Percentiles rank a stretch among this genome's conserved stretches.
These are phyloP conservation scores for Dorcus hopei DNA, from an alignment of 2,888 invertebrate genomes.

Conservation along the genomic window DNA sequence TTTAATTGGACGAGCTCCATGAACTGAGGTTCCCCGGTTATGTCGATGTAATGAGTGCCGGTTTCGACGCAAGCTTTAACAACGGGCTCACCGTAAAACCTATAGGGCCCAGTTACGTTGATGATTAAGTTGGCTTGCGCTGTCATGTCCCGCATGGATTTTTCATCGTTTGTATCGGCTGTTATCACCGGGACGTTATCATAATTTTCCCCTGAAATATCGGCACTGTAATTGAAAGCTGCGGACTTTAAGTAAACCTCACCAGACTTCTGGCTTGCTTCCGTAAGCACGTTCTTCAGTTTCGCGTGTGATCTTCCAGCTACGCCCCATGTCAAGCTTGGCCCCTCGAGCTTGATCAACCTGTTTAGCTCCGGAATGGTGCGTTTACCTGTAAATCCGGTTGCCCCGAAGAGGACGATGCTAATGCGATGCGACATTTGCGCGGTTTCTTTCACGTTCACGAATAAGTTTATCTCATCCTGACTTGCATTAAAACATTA, in stretches of 20 bases:
- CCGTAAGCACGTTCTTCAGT: constrained; percentile 38
- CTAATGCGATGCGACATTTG: constrained; percentile 58
- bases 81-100: constrained; percentile 84
- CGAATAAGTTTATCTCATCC: background rate
- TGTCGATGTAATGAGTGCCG: constrained; percentile 85
- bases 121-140: constrained; percentile 72
- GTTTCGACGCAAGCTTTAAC: constrained; percentile 78
- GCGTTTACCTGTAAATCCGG: constrained; percentile 89
- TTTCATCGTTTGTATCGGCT: constrained; percentile 73
- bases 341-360: constrained; percentile 48
- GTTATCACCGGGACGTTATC: constrained; percentile 65
- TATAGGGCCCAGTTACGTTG: constrained; percentile 91
- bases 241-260: constrained; percentile 7
- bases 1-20: constrained; percentile 60
- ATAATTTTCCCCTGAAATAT: constrained; percentile 55
- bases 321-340: constrained; percentile 76
- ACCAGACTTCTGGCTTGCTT: constrained; percentile 50
- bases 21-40: constrained; percentile 83
- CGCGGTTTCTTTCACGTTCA: background rate
- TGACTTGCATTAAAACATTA: too few relatives aligned
- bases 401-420: constrained; percentile 89
- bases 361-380: constrained; percentile 65
- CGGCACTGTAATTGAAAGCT: background rate
- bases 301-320: constrained; percentile 70
- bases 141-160: constrained; percentile 79